Evolutionary conservation across 1,140 invertebrate genomes (phyloP).

Genomic region (Aplysia californica): DNA sequence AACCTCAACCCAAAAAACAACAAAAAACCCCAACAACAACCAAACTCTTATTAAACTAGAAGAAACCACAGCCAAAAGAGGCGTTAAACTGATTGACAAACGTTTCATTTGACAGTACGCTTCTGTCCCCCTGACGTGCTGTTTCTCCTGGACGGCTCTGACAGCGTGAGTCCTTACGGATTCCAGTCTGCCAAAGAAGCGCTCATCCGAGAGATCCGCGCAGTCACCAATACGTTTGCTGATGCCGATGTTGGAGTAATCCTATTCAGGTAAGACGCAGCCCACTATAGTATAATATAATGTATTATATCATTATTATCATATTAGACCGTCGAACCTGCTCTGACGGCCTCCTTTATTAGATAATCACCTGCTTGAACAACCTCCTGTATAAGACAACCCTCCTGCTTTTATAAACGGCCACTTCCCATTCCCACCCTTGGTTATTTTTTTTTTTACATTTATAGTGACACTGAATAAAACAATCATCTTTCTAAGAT

Average conservation of each 20-base stretch:
- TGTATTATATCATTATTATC: no score
- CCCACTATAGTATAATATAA: no score
- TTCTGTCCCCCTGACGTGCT: constrained; percentile 30
- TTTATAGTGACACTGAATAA: no score
- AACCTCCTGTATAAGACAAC: no score
- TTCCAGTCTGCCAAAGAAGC: constrained; percentile 13
- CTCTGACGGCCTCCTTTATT: no score
- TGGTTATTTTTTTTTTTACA: no score
- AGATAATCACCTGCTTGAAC: no score
- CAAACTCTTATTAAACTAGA: background rate
- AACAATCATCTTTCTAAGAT: no score
- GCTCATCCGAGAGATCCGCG: constrained; percentile 20
- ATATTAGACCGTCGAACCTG: no score
- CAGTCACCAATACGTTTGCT: constrained; percentile 6
- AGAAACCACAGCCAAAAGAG: background rate
- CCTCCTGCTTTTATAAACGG: no score
- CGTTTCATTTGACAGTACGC: constrained; percentile 11
- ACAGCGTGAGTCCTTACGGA: constrained; percentile 14
- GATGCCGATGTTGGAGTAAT: constrained; percentile 21
- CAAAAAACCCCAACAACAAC: background rate
- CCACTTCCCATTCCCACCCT: no score
- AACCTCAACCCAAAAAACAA: background rate
- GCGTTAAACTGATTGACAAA: background rate
- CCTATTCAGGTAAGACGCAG: constrained; percentile 28
- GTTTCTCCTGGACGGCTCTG: constrained; percentile 34